phyloP scores from a whole-genome alignment of 2,797 vertebrate genomes.

The Triplophysa yarkandensis region DNA sequence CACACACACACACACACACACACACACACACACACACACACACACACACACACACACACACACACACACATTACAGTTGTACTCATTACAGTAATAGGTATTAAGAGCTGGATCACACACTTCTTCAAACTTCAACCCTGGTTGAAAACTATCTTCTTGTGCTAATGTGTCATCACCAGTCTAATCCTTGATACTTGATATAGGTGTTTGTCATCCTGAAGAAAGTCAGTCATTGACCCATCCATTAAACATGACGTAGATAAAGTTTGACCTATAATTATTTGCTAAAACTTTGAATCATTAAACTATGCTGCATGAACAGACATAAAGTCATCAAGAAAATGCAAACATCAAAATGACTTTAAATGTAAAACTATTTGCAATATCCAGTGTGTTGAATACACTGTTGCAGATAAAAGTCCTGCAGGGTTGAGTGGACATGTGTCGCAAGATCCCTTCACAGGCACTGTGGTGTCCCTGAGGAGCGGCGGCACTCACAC shows the following conservation, averaged over 20 bases:
- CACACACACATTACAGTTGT: too few species aligned
- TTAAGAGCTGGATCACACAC: not conserved
- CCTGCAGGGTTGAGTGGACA: not conserved
- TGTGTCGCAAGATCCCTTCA: slow-evolving; percentile 27
- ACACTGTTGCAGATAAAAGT: not conserved
- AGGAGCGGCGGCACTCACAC: slow-evolving; percentile 22
- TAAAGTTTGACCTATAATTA: not conserved
- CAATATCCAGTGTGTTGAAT: not conserved
- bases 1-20: not conserved
- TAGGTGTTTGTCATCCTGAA: too few species aligned
- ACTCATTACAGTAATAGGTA: not conserved
- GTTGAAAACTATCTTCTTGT: not conserved
- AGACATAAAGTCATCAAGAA: not conserved
- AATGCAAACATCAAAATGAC: not conserved
- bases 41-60: too few species aligned
- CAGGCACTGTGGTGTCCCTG: slow-evolving; percentile 4
- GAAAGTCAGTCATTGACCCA: too few species aligned
- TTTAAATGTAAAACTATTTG: not conserved
- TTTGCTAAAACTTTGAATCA: not conserved
- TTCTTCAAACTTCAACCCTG: not conserved
- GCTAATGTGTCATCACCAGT: not conserved
- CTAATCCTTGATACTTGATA: not conserved
- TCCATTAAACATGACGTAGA: not conserved
- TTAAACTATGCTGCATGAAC: not conserved
- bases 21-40: too few species aligned